A percentile compares a stretch with the other conserved stretches of the same genome.
Evolutionary conservation across 1,140 invertebrate genomes (phyloP).

Genomic region (Rhyzopertha dominica): DNA sequence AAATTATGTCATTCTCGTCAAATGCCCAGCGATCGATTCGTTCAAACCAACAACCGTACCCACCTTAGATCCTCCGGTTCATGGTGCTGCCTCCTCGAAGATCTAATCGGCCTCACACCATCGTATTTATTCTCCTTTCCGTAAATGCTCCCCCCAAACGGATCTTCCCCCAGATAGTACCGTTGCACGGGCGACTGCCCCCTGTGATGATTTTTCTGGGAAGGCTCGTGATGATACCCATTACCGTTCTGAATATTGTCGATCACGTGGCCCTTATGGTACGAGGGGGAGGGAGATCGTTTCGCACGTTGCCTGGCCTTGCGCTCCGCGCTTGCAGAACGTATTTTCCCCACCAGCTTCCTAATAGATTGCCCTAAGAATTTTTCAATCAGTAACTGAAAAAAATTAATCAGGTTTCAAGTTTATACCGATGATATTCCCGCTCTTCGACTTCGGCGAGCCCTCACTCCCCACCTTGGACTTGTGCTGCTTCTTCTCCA

Average conservation of each 20-base stretch:
- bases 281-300: slow-evolving; percentile 51
- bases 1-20: no score
- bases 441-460: slow-evolving; percentile 45
- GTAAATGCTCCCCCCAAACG: slow-evolving; percentile 73
- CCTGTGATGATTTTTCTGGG: slow-evolving; percentile 26
- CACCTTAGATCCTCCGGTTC: slow-evolving; percentile 6
- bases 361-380: slow-evolving; percentile 63
- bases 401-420: not conserved
- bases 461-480: slow-evolving; percentile 64
- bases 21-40: no score
- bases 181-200: slow-evolving; percentile 56
- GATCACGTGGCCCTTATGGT: slow-evolving; percentile 59
- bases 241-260: no score
- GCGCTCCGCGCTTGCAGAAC: slow-evolving; percentile 68
- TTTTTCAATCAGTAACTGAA: not conserved
- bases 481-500: slow-evolving; percentile 54
- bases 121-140: slow-evolving; percentile 74
- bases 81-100: slow-evolving; percentile 41
- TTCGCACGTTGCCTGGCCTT: slow-evolving; percentile 55
- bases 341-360: slow-evolving; percentile 70
- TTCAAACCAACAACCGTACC: no score
- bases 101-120: slow-evolving; percentile 49
- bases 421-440: slow-evolving; percentile 43
- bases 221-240: slow-evolving; percentile 35
- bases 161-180: slow-evolving; percentile 79